Conservation (phyloP, 2,888 invertebrate genomes). For the Calameuta pallipes region DNA sequence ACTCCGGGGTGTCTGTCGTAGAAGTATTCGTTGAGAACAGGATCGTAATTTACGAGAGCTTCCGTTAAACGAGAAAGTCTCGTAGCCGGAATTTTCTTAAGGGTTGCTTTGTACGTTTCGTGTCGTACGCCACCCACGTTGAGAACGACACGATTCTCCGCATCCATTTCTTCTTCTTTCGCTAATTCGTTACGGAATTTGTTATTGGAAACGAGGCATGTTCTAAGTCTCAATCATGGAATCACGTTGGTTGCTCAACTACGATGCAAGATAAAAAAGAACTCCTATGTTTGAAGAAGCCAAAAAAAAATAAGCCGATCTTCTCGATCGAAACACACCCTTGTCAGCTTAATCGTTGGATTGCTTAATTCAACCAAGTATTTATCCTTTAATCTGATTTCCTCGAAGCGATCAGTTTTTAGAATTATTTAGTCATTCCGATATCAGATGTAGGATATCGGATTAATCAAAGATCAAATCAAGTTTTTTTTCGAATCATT, state of each 20-base stretch:
- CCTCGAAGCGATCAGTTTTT: neutral
- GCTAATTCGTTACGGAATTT: neutral
- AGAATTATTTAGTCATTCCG: neutral
- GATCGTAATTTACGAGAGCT: conserved; percentile 89
- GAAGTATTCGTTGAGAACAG: conserved; percentile 89
- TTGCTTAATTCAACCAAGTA: neutral
- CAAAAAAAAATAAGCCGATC: neutral
- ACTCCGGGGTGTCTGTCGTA: conserved; percentile 92
- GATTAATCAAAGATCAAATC: neutral
- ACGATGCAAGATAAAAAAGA: neutral
- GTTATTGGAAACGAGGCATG: neutral
- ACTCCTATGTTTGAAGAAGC: neutral
- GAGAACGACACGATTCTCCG: conserved; percentile 92
- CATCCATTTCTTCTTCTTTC: conserved; percentile 74
- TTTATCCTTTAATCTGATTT: neutral
- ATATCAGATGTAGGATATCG: neutral
- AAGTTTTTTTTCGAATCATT: neutral
- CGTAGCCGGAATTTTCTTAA: conserved; percentile 92
- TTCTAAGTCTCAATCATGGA: neutral
- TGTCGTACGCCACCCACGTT: conserved; percentile 91
- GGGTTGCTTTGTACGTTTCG: conserved; percentile 82
- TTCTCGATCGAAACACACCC: neutral
- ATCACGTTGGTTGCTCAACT: neutral
- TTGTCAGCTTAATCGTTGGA: neutral
- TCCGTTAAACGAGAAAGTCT: conserved; percentile 85